Evolutionary conservation across 2,888 invertebrate species (phyloP).

Genomic region (Zhuqinia jingwanae): DNA sequence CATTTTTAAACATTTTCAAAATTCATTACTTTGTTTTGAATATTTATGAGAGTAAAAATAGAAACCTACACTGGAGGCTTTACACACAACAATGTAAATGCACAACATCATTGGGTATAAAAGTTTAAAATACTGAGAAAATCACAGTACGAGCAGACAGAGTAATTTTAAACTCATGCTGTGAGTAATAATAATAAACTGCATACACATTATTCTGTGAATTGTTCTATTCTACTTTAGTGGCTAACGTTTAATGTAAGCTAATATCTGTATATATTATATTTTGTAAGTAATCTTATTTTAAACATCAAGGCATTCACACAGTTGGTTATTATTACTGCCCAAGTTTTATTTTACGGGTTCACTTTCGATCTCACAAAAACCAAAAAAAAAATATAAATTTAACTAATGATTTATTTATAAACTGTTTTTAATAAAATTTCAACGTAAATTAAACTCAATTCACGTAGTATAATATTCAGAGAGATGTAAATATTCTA

Average conservation of each 20-base stretch:
- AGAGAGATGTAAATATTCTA: neutral
- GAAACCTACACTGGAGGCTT: neutral
- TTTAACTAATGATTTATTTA: too few species aligned
- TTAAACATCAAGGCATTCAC: too few species aligned
- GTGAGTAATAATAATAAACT: constrained; percentile 62
- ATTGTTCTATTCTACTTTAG: neutral
- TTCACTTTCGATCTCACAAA: constrained; percentile 57
- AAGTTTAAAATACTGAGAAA: neutral
- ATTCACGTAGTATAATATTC: too few species aligned
- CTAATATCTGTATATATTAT: neutral
- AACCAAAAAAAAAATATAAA: too few species aligned
- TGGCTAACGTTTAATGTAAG: neutral
- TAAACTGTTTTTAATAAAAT: too few species aligned
- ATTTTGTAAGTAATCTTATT: too few species aligned
- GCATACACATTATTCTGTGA: neutral
- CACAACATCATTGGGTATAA: too few species aligned
- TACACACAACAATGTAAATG: neutral
- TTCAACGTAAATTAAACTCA: too few species aligned
- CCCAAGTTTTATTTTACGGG: constrained; percentile 8
- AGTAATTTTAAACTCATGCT: constrained; percentile 62
- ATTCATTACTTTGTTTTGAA: constrained; percentile 39
- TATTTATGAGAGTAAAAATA: constrained; percentile 53
- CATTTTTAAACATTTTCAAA: constrained; percentile 43
- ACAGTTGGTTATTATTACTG: too few species aligned
- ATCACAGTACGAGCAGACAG: constrained; percentile 47